Conservation (phyloP, 2,888 invertebrate species). For the Thumatha senex region DNA sequence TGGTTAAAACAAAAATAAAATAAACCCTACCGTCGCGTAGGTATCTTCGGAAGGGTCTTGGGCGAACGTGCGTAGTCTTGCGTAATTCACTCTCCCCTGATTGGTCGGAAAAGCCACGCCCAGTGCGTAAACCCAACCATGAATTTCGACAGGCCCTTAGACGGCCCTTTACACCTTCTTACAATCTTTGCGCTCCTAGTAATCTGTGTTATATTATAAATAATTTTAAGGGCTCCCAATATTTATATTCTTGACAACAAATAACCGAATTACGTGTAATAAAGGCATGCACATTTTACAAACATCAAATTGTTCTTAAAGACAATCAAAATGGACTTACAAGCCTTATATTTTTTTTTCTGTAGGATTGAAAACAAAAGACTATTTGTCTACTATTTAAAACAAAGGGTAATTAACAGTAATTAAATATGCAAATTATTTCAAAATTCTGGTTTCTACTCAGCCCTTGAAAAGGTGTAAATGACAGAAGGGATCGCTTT, state of each 20-base stretch:
- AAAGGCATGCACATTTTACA: not conserved
- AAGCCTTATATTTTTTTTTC: not conserved
- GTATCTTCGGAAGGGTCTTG: conserved; percentile 45
- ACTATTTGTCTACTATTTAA: not conserved
- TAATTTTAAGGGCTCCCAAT: conserved; percentile 80
- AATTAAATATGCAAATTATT: conserved; percentile 59
- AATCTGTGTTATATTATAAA: conserved; percentile 83
- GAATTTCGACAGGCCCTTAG: conserved; percentile 73
- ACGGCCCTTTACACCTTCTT: conserved; percentile 71
- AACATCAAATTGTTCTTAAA: not conserved
- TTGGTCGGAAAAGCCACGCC: conserved; percentile 76
- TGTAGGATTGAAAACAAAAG: not conserved
- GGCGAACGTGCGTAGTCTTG: conserved; percentile 66
- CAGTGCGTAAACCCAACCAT: conserved; percentile 75
- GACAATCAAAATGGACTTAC: not conserved
- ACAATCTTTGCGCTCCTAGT: conserved; percentile 70
- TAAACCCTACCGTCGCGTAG: conserved; percentile 25
- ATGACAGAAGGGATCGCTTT: conserved; percentile 69
- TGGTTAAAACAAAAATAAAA: too few relatives aligned
- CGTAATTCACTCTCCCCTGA: conserved; percentile 62
- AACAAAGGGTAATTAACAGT: conserved; percentile 47
- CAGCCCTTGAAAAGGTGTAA: conserved; percentile 62
- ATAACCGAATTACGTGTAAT: conserved; percentile 28
- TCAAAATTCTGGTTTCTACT: conserved; percentile 23
- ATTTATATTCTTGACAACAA: conserved; percentile 58